These are phyloP conservation scores for Drosophila cognata DNA, from an alignment of 2,888 invertebrate species.

Conservation along the genomic window DNA sequence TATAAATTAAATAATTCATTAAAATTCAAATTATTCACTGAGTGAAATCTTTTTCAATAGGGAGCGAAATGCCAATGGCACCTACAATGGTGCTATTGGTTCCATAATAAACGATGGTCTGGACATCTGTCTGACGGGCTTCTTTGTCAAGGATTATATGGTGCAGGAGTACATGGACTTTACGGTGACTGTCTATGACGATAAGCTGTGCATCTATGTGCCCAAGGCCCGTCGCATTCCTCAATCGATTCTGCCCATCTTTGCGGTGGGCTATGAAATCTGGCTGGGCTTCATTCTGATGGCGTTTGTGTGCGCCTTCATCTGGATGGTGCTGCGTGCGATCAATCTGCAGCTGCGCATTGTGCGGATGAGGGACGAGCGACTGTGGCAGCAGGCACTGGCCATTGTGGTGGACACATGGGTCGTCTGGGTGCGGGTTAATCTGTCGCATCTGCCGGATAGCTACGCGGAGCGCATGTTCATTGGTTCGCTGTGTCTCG, in stretches of 20 bases:
- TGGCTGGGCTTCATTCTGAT: constrained; percentile 83
- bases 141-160: constrained; percentile 85
- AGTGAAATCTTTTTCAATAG: constrained; percentile 51
- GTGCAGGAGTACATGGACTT: constrained; percentile 83
- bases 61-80: constrained; percentile 77
- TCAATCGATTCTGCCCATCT: constrained; percentile 83
- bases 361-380: constrained; percentile 14
- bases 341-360: constrained; percentile 72
- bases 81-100: constrained; percentile 84
- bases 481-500: constrained; percentile 82
- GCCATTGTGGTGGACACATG: constrained; percentile 82
- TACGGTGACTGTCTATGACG: constrained; percentile 83
- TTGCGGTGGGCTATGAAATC: constrained; percentile 81
- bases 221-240: constrained; percentile 84
- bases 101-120: constrained; percentile 80
- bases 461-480: constrained; percentile 84
- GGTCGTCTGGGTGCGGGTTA: constrained; percentile 83
- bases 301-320: constrained; percentile 72
- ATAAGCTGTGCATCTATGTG: constrained; percentile 84
- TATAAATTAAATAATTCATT: not conserved
- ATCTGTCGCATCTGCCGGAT: constrained; percentile 79
- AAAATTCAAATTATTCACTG: not conserved
- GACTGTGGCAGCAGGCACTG: constrained; percentile 66
- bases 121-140: constrained; percentile 84
- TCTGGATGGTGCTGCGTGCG: constrained; percentile 77